Evolutionary conservation across 2,113 vertebrate species (phyloP), one percentile per base, ranked within the genome.

Genomic region (Excalfactoria chinensis): DNA sequence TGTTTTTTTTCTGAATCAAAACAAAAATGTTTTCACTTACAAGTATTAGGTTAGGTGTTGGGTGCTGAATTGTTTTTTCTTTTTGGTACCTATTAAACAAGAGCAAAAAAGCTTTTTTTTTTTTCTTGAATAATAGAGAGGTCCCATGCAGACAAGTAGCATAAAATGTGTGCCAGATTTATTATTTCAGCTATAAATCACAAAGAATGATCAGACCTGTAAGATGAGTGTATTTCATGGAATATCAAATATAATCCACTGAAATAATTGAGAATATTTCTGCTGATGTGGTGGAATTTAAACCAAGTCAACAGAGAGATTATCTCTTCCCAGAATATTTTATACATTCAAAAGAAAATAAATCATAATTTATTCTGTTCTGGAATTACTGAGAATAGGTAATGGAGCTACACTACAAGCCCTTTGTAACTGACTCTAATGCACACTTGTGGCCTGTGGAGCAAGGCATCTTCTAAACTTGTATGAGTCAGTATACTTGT

Each of bases 21-120:
- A 53, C 34, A n/a, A 0, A 0, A 1, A 2, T 32, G 72, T 68
- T 86, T 64, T 82, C 8, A 19, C 11, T 69, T 86, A 12, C 69
- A 92, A 89, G n/a, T 76, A 3, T 62, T 69, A 13, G 1, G 26
- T 69, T 86, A 37, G 40, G 4, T 67, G 6, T n/a, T 78, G 55
- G 26, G 10, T 91, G 0, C 0, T 5, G 4, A 53, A 16, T 49
- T 13, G 37, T 9, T 48, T n/a, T 14, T 34, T 46, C 20, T 37
- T 75, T 76, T 59, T 84, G 58, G 53, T 46, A 40, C 11, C 2
- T 41, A 35, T 51, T 78, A 63, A 88, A 69, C 13, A 46, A 64
- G 26, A 32, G 13, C 1, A 21, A 64, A 51, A 94, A 17, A 3
- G 2, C 7, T 66, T 86, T 90, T 5, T n/a, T 66, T 86, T 90